Evolutionary conservation across 2,113 vertebrate genomes (phyloP), one percentile per base, ranked within the genome.

Genomic region (Jaculus jaculus): DNA sequence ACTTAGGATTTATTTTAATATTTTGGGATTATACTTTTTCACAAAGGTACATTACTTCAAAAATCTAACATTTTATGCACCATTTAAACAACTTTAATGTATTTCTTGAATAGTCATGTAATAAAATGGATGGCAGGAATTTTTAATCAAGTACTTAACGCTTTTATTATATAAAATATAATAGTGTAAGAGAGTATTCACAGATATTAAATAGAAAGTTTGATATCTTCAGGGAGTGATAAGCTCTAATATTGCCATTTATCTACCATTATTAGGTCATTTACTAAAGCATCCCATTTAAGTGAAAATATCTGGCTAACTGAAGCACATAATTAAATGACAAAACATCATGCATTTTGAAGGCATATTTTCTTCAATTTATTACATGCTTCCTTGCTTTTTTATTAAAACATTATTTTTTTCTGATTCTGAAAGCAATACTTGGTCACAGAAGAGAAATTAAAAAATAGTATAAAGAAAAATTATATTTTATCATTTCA

Each of bases 81-180:
- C 7, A 26, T 15, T 71, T 30, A 71, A 74, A 74, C 24, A 85
- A 89, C 0, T 58, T 85, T 75, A 87, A 94, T 34, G 15, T 61
- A 47, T 86, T 89, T 61, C 26, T 37, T 88, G 18, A 85, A 69
- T 21, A 66, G 32, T 54, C 28, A 61, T 66, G 4, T 77, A 82
- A 51, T 78, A 89, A 78, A 66, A 93, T 20, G 9, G 30, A 61
- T 20, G 8, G 17, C 13, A 75, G 60, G 81, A 79, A 71, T 28
- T 42, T 81, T 60, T 89, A 86, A 93, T 69, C 42, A 78, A 26
- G 37, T 84, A 54, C 79, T 47, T 78, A 65, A 58, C 23, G 1
- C 8, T 89, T 94, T 81, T 82, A 69, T 82, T 87, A 89, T 61
- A 86, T 72, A n/a, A 93, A 95, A 80, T 60, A 84, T 84, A 30